Evolutionary conservation across 1,140 invertebrate species (phyloP), one percentile per base, ranked within the genome.

Genomic region (Brachionus calyciflorus): DNA sequence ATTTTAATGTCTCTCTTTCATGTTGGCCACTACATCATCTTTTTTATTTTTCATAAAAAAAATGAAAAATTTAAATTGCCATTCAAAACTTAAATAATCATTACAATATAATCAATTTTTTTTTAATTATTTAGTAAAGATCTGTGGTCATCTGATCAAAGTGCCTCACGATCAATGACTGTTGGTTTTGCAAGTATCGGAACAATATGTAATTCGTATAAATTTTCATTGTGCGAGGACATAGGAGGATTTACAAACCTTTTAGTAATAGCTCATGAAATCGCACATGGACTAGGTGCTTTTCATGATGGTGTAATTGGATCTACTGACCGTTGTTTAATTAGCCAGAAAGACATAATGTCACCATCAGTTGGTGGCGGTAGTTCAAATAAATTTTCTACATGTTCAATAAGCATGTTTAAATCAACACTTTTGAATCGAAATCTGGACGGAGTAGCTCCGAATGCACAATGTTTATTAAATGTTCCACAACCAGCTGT

Each of bases 231-330:
- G 19, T 24, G 17, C 12, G 69, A 73, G 51, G 69, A 73, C 40
- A 37, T 33, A 12, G 69, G 69, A 51, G 46, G 46, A 3, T 73
- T 73, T 9, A 41, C 21, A 12, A 73, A 40, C 14, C 6, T 73
- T 55, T 24, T 73, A 12, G 46, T 73, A 17, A 17, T 73, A 4
- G 69, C 69, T 51, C 69, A 73, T 51, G 69, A 73, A 40, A 51
- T 73, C 1, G 69, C 28, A 1, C 69, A 73, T 17, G 37, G 46
- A 2, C 17, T 73, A 26, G 69, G 69, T 1, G 19, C 69, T 12
- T 51, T 51, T 51, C 69, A 73, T 41, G 69, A 73, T n/a, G 69
- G 69, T 7, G 30, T 40, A 7, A 41, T 37, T 21, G 69, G 30
- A 21, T 21, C 33, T 1, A 17, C 69, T 12, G 46, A 73, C 14